Evolutionary conservation across 2,113 vertebrate genomes (phyloP), one percentile per base, ranked within the genome.

Genomic region (Carassius carassius): DNA sequence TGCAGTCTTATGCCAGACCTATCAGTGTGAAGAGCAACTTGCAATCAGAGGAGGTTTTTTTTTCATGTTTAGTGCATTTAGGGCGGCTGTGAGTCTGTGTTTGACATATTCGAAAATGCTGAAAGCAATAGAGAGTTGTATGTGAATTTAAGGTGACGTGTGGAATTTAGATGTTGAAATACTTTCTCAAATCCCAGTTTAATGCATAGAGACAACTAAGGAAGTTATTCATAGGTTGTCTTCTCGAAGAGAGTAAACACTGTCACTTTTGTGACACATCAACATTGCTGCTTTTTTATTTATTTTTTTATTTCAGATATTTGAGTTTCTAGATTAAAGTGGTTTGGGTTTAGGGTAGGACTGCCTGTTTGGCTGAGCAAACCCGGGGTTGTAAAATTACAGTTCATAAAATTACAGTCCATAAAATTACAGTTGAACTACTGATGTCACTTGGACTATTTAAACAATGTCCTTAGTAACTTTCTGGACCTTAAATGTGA

Each of bases 11-110:
- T 25, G 49, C n/a, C 4, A 37, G 8, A 4, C 41, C 60, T 65
- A 65, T 81, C 60, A 81, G 23, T 19, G 44, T 49, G 9, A 49
- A 67, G 78, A 67, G 78, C 62, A 37, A 67, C 78, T 81, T 67
- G 41, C 78, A 67, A 81, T 81, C 78, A 81, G 41, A 47, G n/a
- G 10, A 29, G 47, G 14, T 51, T 69, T 81, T 44, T 81, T 44
- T 81, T 81, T 81, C 41, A 81, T 54, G 78, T 51, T 67, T 69
- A 49, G 17, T 51, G 4, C 44, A 69, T 51, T 23, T 35, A 67
- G 9, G 23, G 62, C 5, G 21, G 62, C 16, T 81, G 23, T 32
- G 12, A 25, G 16, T 13, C 76, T 37, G 16, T 37, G 17, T 78
- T 49, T 81, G 41, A 69, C 11, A n/a, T 51, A 80, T 65, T 75